Conservation (phyloP, 1,140 invertebrate species). For the Pomacea maculata region DNA sequence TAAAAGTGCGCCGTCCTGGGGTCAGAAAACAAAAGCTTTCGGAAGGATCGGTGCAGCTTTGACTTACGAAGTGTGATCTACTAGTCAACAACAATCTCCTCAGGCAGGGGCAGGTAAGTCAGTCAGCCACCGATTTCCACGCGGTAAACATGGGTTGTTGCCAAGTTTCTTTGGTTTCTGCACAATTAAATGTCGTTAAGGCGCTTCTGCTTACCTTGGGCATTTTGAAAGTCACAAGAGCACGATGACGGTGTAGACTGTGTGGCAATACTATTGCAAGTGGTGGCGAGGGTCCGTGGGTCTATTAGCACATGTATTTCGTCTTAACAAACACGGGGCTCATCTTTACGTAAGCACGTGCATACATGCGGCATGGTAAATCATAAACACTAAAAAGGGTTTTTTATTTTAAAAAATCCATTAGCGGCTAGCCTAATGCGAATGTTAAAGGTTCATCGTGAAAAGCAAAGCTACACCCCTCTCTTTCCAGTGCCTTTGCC, state of each 20-base stretch:
- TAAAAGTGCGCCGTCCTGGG: not conserved
- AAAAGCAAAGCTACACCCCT: too few relatives aligned
- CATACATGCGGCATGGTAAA: not conserved
- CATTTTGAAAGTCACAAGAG: too few relatives aligned
- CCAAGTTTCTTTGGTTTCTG: not conserved
- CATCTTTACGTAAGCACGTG: not conserved
- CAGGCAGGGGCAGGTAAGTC: too few relatives aligned
- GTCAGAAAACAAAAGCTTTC: not conserved
- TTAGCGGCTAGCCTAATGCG: too few relatives aligned
- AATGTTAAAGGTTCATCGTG: too few relatives aligned
- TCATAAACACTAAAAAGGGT: too few relatives aligned
- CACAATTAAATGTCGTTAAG: not conserved
- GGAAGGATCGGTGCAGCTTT: not conserved
- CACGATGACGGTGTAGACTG: too few relatives aligned
- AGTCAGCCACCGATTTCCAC: not conserved
- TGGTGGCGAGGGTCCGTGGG: slow-evolving; percentile 2
- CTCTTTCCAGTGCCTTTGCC: too few relatives aligned
- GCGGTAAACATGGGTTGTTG: not conserved
- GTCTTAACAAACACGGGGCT: not conserved
- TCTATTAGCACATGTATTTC: slow-evolving; percentile 10
- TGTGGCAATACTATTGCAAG: too few relatives aligned
- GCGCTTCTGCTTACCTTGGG: not conserved
- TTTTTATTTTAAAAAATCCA: too few relatives aligned
- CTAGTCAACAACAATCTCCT: too few relatives aligned
- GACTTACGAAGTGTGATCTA: slow-evolving; percentile 3